Evolutionary conservation across 2,113 vertebrate genomes (phyloP), one percentile per base, ranked within the genome.

Genomic region (Bubo bubo): DNA sequence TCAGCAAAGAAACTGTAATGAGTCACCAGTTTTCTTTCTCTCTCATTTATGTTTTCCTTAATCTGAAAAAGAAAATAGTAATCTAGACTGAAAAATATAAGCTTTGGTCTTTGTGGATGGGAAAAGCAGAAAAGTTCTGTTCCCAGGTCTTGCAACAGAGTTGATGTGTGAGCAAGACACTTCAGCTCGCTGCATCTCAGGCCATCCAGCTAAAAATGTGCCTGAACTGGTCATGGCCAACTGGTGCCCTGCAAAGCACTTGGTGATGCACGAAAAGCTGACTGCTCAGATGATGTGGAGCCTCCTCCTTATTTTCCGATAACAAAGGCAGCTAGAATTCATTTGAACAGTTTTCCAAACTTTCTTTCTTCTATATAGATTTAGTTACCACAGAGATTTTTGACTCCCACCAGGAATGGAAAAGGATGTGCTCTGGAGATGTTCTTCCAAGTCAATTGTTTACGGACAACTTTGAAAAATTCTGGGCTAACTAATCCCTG

Each of bases 21-120:
- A 95, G 47, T 95, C 96, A 95, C 80, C 24, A 4, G 26, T 56
- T 97, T 84, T 82, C 73, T 73, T 79, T 79, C 74, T 79, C 58
- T 90, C 94, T 49, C 39, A 0, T 87, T 93, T 91, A 86, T 95
- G 93, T 94, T 96, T 96, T 89, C 75, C 86, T 96, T 92, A 52
- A 93, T 95, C 53, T 74, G 71, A 67, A 81, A 96, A 92, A 91
- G 76, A 95, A 96, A 96, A 95, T 86, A 97, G 39, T 47, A 88
- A 86, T 92, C 76, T 88, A 76, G 86, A 28, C 82, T 26, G 49
- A 75, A 87, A 96, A 96, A 87, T 71, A 86, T 1, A 58, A 89
- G 30, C 60, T 93, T 85, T 89, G 52, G 76, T 90, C 68, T 64
- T 92, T 4, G 16, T 16, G 92, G 90, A 95, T 96, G 95, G 90